A percentile compares a stretch with the other conserved stretches of the same genome.
Evolutionary conservation across 2,113 vertebrate genomes (phyloP).

Genomic region (Physeter macrocephalus): DNA sequence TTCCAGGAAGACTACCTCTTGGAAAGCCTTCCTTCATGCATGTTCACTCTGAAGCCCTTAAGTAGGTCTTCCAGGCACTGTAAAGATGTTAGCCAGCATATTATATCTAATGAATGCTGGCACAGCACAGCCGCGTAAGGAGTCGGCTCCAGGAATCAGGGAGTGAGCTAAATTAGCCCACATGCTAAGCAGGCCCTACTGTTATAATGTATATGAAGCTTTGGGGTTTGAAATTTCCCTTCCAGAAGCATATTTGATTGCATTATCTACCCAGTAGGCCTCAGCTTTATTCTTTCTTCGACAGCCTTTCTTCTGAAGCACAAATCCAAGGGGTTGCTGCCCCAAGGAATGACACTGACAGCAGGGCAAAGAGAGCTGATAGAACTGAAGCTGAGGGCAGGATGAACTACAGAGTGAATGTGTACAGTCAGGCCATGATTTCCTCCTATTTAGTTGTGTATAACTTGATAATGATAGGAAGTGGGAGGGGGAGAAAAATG

Average conservation of each 20-base stretch:
- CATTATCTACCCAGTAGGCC: constrained; percentile 72
- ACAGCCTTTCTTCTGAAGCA: constrained; percentile 59
- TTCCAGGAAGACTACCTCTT: constrained; percentile 37
- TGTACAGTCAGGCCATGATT: background rate
- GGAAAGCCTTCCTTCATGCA: constrained; percentile 48
- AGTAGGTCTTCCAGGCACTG: constrained; percentile 59
- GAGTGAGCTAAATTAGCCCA: constrained; percentile 69
- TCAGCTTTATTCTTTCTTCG: constrained; percentile 73
- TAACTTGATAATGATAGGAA: background rate
- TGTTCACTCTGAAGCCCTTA: constrained; percentile 57
- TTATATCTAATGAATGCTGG: constrained; percentile 76
- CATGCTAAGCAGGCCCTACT: constrained; percentile 73
- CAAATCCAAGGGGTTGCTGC: constrained; percentile 22
- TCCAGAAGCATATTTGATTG: constrained; percentile 68
- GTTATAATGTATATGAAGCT: constrained; percentile 73
- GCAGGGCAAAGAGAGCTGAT: constrained; percentile 45
- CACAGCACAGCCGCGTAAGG: constrained; percentile 49
- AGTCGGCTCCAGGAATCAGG: constrained; percentile 41
- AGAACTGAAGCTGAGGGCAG: background rate
- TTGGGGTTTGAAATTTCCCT: constrained; percentile 68
- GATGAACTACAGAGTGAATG: background rate
- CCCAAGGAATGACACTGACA: constrained; percentile 50
- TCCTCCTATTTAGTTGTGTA: background rate
- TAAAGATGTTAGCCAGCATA: constrained; percentile 67
- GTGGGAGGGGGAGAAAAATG: background rate